Evolutionary conservation across 2,888 invertebrate species (phyloP).

Genomic region (Cephus sareptanus): DNA sequence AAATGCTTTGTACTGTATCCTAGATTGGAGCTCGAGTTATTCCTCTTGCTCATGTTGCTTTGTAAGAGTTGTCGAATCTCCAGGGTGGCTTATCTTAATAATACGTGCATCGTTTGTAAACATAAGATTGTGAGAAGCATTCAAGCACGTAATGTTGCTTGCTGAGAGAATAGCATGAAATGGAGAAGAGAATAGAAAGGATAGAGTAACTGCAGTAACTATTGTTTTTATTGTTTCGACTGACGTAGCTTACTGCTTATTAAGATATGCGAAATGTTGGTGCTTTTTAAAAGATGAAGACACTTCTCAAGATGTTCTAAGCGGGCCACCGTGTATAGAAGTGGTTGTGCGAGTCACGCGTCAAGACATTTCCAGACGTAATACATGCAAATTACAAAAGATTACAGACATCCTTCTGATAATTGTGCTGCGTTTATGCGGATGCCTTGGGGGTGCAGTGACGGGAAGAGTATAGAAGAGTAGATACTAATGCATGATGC

Average conservation of each 20-base stretch:
- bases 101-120: slow-evolving; percentile 13
- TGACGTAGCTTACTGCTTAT: not conserved
- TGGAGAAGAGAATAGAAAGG: not conserved
- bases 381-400: slow-evolving; percentile 21
- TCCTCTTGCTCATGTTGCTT: not conserved
- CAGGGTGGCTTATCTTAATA: slow-evolving; percentile 8
- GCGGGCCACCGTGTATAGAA: not conserved
- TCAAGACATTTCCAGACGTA: not conserved
- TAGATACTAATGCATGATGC: not conserved
- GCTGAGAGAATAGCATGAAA: not conserved
- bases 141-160: slow-evolving; percentile 6
- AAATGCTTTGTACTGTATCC: not conserved
- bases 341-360: not conserved
- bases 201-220: not conserved
- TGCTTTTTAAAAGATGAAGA: not conserved
- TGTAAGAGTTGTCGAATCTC: not conserved
- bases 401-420: slow-evolving; percentile 24
- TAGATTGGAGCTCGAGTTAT: not conserved
- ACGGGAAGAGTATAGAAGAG: not conserved
- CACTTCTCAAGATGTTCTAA: not conserved
- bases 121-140: not conserved
- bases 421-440: not conserved
- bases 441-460: not conserved
- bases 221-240: not conserved
- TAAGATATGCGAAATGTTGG: not conserved